Conservation (phyloP, 2,888 invertebrate species). For the Drosophila anomelani region DNA sequence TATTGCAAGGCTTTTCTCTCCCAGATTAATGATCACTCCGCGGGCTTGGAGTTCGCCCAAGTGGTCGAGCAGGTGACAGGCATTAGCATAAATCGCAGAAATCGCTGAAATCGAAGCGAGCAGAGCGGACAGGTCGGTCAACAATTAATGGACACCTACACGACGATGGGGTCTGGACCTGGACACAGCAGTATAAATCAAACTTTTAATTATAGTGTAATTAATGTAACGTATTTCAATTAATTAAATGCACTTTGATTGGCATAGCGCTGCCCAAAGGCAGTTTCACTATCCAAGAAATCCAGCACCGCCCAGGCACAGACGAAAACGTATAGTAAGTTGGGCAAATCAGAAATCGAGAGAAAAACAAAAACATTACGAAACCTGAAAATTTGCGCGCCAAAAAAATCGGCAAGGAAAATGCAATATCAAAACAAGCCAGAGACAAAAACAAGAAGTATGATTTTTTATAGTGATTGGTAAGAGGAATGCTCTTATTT, state of each 20-base stretch:
- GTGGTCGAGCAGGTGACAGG: conserved; percentile 49
- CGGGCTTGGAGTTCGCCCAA: conserved; percentile 20
- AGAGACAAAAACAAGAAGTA: conserved; percentile 26
- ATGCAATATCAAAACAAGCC: conserved; percentile 38
- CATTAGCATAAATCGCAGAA: conserved; percentile 56
- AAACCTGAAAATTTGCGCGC: conserved; percentile 55
- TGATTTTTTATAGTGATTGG: neutral
- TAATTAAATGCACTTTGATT: conserved; percentile 74
- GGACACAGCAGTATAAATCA: conserved; percentile 66
- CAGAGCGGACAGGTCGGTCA: conserved; percentile 41
- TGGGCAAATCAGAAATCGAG: conserved; percentile 7
- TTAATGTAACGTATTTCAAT: conserved; percentile 80
- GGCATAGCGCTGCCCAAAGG: conserved; percentile 42
- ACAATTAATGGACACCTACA: conserved; percentile 57
- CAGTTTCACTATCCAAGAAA: conserved; percentile 19
- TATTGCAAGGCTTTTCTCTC: conserved; percentile 31
- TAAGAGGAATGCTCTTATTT: conserved; percentile 14
- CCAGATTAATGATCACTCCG: conserved; percentile 45
- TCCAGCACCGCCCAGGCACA: conserved; percentile 40
- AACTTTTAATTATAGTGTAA: conserved; percentile 75
- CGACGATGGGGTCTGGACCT: conserved; percentile 19
- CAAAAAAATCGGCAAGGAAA: conserved; percentile 42
- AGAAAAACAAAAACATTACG: conserved; percentile 43
- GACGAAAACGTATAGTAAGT: conserved; percentile 10
- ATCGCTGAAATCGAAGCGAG: conserved; percentile 30